Conservation (phyloP, 2,888 invertebrate genomes). For the Caenorhabditis japonica region DNA sequence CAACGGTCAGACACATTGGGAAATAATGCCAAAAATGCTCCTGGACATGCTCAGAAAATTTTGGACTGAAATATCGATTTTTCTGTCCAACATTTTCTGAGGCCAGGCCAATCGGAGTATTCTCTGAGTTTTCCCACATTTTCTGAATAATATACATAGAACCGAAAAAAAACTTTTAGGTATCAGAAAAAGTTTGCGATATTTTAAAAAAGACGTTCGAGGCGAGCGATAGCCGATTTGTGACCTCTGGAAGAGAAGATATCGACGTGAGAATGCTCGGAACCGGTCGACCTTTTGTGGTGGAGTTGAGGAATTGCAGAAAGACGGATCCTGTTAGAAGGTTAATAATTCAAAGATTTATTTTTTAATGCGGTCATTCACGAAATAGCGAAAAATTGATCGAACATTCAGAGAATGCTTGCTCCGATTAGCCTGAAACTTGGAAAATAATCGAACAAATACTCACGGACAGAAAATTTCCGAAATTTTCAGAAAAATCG, state of each 20-base stretch:
- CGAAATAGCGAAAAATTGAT: not conserved
- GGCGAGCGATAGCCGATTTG: constrained; percentile 66
- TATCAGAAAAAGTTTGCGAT: constrained; percentile 72
- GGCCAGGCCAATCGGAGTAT: too few relatives aligned
- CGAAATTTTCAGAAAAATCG: too few relatives aligned
- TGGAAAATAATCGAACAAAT: too few relatives aligned
- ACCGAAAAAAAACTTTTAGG: constrained; percentile 57
- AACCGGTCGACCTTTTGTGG: constrained; percentile 89
- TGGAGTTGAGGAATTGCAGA: constrained; percentile 83
- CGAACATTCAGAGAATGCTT: not conserved
- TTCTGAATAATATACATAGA: not conserved
- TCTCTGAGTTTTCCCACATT: too few relatives aligned
- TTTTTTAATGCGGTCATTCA: too few relatives aligned
- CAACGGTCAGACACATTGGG: too few relatives aligned
- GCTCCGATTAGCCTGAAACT: too few relatives aligned
- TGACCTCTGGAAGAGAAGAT: constrained; percentile 86
- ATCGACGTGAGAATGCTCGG: constrained; percentile 92
- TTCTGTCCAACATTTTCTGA: too few relatives aligned
- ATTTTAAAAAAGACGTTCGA: constrained; percentile 60
- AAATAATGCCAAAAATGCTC: not conserved
- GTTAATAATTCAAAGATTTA: constrained; percentile 35
- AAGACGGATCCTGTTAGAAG: constrained; percentile 72
- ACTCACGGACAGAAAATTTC: too few relatives aligned
- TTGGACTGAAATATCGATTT: too few relatives aligned
- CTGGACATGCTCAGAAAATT: not conserved